Evolutionary conservation across 2,888 invertebrate species (phyloP).

Genomic region (Tryphoninae sp.): DNA sequence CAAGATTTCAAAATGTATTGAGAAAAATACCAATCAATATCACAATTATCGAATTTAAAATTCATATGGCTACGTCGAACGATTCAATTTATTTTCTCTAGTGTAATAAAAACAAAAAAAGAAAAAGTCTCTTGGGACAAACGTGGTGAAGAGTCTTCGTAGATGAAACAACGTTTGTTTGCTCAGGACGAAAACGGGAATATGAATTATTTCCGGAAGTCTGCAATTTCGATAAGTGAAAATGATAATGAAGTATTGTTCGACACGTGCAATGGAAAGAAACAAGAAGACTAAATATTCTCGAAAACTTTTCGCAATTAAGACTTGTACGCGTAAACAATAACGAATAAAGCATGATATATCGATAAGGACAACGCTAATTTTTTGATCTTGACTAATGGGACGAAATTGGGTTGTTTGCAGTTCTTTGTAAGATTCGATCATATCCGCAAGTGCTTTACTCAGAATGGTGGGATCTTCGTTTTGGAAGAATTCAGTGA

Average conservation of each 20-base stretch:
- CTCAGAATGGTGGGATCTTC: slow-evolving; percentile 99
- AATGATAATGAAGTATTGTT: not conserved
- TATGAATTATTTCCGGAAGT: not conserved
- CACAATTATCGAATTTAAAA: not conserved
- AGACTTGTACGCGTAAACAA: slow-evolving; percentile 24
- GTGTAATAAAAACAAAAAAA: not conserved
- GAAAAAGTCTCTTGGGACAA: not conserved
- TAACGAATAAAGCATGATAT: slow-evolving; percentile 46
- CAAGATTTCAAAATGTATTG: not conserved
- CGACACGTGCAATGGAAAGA: not conserved
- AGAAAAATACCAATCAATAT: not conserved
- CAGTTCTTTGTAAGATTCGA: slow-evolving; percentile 99
- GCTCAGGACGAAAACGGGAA: not conserved
- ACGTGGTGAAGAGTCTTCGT: slow-evolving; percentile 21
- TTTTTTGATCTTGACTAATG: slow-evolving; percentile 42
- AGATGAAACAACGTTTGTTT: not conserved
- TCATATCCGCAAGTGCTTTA: slow-evolving; percentile 99
- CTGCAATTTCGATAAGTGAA: not conserved
- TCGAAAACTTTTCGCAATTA: slow-evolving; percentile 22
- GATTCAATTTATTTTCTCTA: slow-evolving; percentile 24
- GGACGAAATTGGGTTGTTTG: slow-evolving; percentile 82
- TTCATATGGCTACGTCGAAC: not conserved
- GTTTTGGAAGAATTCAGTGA: slow-evolving; percentile 99
- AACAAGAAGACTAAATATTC: not conserved
- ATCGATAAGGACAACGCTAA: slow-evolving; percentile 15